A percentile compares a stretch with the other conserved stretches of the same genome.
Conservation (phyloP, 2,888 invertebrate genomes). For the Artemia sp. region DNA sequence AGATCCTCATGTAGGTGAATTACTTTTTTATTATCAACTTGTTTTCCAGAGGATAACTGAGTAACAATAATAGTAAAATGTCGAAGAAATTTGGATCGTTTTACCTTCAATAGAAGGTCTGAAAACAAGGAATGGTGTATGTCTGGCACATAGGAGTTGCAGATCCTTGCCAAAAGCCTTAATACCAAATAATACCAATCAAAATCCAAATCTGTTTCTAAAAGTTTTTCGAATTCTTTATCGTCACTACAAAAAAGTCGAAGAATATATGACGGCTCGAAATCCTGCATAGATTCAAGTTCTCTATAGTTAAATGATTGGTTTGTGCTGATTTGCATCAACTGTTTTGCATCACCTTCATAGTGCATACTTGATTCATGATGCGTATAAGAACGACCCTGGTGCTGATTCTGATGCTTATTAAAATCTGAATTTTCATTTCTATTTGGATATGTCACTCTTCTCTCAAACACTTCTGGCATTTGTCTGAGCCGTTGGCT, state of each 20-base stretch:
- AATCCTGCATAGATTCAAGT: neutral
- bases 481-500: no score
- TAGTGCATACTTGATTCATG: no score
- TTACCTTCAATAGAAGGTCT: neutral
- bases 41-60: neutral
- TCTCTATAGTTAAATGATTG: neutral
- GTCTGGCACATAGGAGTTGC: slow-evolving; percentile 4
- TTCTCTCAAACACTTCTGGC: no score
- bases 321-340: neutral
- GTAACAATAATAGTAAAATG: slow-evolving; percentile 1
- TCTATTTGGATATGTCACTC: no score
- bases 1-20: neutral
- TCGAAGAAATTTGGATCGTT: neutral
- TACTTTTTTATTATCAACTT: neutral
- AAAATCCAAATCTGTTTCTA: neutral
- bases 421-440: no score
- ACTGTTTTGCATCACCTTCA: no score
- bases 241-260: neutral
- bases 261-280: neutral
- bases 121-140: neutral
- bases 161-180: neutral
- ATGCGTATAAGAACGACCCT: no score
- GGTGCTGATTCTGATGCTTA: no score
- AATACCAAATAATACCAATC: neutral
- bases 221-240: slow-evolving; percentile 3